A percentile compares a stretch with the other conserved stretches of the same genome.
Conservation (phyloP, 2,113 vertebrate genomes). For the Pedetes capensis region DNA sequence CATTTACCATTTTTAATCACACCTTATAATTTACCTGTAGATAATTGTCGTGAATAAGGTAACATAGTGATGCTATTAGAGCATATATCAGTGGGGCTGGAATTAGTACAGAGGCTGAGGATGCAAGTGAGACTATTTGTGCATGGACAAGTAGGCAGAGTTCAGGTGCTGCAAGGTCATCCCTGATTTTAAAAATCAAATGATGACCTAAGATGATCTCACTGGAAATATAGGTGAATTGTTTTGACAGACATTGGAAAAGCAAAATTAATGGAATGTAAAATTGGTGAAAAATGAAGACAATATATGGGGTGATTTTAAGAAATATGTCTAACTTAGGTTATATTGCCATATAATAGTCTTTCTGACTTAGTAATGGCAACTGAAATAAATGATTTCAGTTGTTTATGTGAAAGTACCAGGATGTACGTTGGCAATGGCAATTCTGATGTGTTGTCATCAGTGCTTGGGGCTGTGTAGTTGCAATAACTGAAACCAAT, state of each 20-base stretch:
- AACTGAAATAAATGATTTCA: neutral
- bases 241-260: neutral
- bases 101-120: neutral
- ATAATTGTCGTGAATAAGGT: neutral
- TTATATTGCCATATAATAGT: neutral
- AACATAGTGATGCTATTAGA: neutral
- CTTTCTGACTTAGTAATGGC: neutral
- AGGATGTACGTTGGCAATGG: neutral
- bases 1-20: no score
- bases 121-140: neutral
- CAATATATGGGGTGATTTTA: neutral
- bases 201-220: neutral
- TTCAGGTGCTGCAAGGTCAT: neutral
- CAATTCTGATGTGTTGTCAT: neutral
- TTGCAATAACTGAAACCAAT: neutral
- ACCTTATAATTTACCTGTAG: neutral
- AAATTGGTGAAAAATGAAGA: neutral
- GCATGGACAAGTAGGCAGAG: neutral
- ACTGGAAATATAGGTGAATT: neutral
- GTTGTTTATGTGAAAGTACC: neutral
- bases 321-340: neutral
- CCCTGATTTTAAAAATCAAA: neutral
- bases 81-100: neutral
- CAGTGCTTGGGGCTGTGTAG: neutral
- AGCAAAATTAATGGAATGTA: neutral